Percentiles rank a stretch among this genome's conserved stretches.
These are phyloP conservation scores for Lethenteron reissneri DNA, from an alignment of 2,113 vertebrate genomes.

Conservation along the genomic window DNA sequence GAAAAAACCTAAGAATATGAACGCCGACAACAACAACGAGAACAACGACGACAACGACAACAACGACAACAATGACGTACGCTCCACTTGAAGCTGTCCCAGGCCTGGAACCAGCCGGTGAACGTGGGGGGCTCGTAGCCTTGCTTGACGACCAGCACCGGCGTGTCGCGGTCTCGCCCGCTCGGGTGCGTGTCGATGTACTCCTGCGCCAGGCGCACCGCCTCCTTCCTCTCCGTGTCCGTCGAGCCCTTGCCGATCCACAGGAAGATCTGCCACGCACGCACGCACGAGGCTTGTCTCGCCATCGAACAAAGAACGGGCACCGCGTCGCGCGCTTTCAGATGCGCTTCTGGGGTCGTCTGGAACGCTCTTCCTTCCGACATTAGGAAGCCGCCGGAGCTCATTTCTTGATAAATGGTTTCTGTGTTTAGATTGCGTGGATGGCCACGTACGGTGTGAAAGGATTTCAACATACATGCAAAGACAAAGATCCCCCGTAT, in stretches of 20 bases:
- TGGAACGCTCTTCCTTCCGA: no score
- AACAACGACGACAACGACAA: not conserved
- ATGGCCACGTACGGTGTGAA: no score
- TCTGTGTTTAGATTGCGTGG: no score
- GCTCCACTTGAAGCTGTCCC: constrained; percentile 50
- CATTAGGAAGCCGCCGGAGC: no score
- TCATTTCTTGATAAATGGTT: no score
- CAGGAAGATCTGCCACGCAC: constrained; percentile 32
- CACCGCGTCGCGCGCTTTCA: no score
- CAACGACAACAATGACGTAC: constrained; percentile 22
- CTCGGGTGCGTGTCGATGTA: constrained; percentile 51
- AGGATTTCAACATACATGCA: no score
- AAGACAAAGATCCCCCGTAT: no score
- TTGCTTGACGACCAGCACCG: constrained; percentile 42
- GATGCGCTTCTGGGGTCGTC: no score
- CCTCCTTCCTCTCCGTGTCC: constrained; percentile 28
- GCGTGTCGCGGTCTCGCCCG: constrained; percentile 33
- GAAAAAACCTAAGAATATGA: no score
- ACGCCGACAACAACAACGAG: not conserved
- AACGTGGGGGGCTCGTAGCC: constrained; percentile 56
- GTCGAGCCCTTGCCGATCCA: constrained; percentile 51
- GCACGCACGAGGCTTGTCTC: no score
- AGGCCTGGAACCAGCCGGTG: constrained; percentile 61
- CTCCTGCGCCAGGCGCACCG: constrained; percentile 29
- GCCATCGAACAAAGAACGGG: no score